Evolutionary conservation across 2,113 vertebrate species (phyloP).

Genomic region (Apus apus): DNA sequence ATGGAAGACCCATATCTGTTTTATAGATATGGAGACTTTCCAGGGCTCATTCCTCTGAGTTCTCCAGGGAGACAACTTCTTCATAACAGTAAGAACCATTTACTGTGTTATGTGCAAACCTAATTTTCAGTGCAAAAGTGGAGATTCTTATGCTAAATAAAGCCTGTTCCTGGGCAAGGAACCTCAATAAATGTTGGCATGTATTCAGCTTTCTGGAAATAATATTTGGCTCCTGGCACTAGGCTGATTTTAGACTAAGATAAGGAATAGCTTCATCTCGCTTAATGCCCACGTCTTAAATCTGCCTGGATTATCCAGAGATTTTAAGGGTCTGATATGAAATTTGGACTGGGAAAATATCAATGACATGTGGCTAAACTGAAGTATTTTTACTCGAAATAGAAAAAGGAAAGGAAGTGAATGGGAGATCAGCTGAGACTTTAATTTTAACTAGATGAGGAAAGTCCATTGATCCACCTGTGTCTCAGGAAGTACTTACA

Average conservation of each 20-base stretch:
- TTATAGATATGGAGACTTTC: not conserved
- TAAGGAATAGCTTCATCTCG: not conserved
- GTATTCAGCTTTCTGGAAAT: not conserved
- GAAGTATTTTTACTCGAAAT: not conserved
- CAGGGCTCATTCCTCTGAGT: not conserved
- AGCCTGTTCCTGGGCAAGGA: not conserved
- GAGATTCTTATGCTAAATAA: not conserved
- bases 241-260: conserved; percentile 32
- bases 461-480: not conserved
- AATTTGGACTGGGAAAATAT: not conserved
- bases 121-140: not conserved
- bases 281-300: not conserved
- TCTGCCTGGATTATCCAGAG: not conserved
- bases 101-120: not conserved
- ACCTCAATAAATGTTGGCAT: not conserved
- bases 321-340: not conserved
- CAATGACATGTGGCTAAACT: not conserved
- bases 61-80: not conserved
- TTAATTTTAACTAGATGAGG: not conserved
- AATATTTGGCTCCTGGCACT: conserved; percentile 4
- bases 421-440: not conserved
- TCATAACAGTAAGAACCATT: not conserved
- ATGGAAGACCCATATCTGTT: not conserved
- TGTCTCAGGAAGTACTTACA: not conserved
- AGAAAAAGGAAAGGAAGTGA: not conserved